Base-by-base conservation (phyloP, 2,888 invertebrate species). In the Vannuccia rotundouncinata region DNA sequence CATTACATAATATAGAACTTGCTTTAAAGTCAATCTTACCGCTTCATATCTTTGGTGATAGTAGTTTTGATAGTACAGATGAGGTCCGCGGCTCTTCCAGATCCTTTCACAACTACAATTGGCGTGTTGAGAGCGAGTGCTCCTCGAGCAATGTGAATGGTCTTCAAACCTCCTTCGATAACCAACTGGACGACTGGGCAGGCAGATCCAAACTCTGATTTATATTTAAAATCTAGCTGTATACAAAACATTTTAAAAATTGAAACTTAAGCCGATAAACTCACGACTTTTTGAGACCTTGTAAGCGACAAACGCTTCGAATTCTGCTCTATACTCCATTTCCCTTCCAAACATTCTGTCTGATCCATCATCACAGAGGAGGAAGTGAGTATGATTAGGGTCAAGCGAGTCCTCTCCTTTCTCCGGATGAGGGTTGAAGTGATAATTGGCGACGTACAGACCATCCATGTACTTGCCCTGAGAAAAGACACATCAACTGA, bases 81-180 rank as follows among this genome's bases (percentile, higher is more conserved):
- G 79, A 85, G 84, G 82, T 88, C 87, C 1, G 88, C 87, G 10
- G 86, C 87, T 29, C 88, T 80, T 0, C 87, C 87, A 0, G 87
- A 87, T 0, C 87, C 87, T 80, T 85, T 83, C 30, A 88, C 84
- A 22, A 86, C 83, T 0, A 88, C 85, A 1, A 87, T 85, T 0
- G 88, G 88, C 0, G 85, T 87, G 29, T 85, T 83, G 29, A 83
- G 82, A 28, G 83, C 82, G 2, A 85, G 82, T 1, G 86, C 84
- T 80, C 85, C 83, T 59, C 81, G 82, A 1, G 85, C 85, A 1
- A 87, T 79, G 1, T 84, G 82, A 82, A 88, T 84, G 0, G 97
- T 96, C 89, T 95, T 94, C 78, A 95, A 94, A 80, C 97, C 97
- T 80, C 98, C 98, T 89, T 98, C 97, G 85, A 98, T 93, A 82